Percentiles rank a stretch among this genome's conserved stretches.
phyloP scores from a whole-genome alignment of 2,113 vertebrate genomes.

The Gymnorhina tibicen region DNA sequence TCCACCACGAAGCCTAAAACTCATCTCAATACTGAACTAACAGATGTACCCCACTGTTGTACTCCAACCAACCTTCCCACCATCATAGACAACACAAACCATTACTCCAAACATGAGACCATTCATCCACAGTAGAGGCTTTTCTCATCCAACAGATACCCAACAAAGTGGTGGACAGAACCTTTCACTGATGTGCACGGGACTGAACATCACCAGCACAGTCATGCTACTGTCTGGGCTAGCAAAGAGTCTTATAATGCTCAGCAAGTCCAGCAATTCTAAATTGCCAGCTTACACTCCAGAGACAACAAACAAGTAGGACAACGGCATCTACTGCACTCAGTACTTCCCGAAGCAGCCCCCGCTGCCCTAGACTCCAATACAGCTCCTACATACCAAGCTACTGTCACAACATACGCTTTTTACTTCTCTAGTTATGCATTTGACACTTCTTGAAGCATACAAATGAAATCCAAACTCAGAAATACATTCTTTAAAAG shows the following conservation, averaged over 20 bases:
- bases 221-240: neutral
- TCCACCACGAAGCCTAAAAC: neutral
- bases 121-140: neutral
- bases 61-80: neutral
- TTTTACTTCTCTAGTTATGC: neutral
- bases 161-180: neutral
- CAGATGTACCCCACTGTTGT: neutral
- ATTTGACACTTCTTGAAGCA: neutral
- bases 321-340: neutral
- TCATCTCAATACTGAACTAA: neutral
- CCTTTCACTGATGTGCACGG: neutral
- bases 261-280: neutral
- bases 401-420: fast-evolving
- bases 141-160: neutral
- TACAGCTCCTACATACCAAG: neutral
- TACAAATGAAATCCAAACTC: neutral
- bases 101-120: neutral
- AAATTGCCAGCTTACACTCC: neutral
- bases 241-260: neutral
- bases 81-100: neutral
- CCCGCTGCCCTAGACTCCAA: neutral
- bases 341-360: neutral
- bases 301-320: neutral
- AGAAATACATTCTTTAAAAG: neutral
- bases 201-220: neutral